These are phyloP conservation scores for Acanthopagrus latus DNA, from an alignment of 2,797 vertebrate genomes.

Conservation along the genomic window DNA sequence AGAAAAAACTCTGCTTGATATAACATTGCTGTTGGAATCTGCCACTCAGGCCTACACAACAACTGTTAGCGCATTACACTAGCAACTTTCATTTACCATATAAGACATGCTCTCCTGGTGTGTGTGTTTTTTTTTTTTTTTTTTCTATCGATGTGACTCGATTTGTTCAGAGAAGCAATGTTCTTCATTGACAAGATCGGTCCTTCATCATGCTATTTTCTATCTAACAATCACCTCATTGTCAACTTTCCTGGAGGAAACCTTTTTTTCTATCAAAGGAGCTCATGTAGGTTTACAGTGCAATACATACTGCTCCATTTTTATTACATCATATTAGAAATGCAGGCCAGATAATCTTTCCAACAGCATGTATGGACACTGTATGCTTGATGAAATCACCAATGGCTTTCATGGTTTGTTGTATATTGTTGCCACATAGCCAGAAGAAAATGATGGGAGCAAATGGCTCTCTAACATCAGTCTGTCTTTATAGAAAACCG, in stretches of 20 bases:
- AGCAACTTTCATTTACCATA: background rate
- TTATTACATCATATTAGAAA: background rate
- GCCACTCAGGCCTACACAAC: constrained; percentile 10
- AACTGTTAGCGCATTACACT: constrained; percentile 15
- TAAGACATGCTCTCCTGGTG: background rate
- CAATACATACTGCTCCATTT: background rate
- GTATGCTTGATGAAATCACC: background rate
- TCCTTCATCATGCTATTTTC: background rate
- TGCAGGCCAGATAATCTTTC: background rate
- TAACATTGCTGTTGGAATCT: background rate
- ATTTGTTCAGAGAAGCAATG: background rate
- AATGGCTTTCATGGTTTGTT: background rate
- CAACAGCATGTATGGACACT: background rate
- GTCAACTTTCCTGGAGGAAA: background rate
- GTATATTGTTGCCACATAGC: constrained; percentile 3
- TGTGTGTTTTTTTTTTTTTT: too few species aligned
- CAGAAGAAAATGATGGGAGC: constrained; percentile 1
- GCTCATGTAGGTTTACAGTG: background rate
- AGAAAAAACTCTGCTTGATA: constrained; percentile 13
- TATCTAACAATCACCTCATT: background rate
- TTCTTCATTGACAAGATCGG: background rate
- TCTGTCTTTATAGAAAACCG: constrained; percentile 1
- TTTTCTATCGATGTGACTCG: background rate
- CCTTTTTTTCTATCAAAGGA: background rate
- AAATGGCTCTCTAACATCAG: constrained; percentile 8